phyloP scores from a whole-genome alignment of 2,888 invertebrate genomes.

The Celastrina argiolus region DNA sequence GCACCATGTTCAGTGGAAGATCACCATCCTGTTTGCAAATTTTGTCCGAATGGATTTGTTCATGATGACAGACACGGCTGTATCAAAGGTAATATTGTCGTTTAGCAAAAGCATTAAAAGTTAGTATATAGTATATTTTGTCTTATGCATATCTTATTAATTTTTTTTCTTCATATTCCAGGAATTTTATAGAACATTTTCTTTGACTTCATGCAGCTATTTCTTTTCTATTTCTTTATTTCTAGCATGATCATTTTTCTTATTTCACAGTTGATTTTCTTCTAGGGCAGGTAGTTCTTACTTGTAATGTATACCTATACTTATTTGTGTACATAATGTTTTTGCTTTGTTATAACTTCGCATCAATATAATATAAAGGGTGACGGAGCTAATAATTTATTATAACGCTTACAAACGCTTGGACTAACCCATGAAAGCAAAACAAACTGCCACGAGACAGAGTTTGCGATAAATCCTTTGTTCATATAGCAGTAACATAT shows the following conservation, averaged over 20 bases:
- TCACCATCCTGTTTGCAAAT: conserved; percentile 96
- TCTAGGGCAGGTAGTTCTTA: conserved; percentile 64
- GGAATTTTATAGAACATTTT: conserved; percentile 73
- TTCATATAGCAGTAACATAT: conserved; percentile 33
- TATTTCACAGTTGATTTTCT: conserved; percentile 69
- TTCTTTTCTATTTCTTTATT: conserved; percentile 57
- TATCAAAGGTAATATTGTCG: conserved; percentile 90
- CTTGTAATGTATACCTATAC: conserved; percentile 56
- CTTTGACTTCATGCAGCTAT: conserved; percentile 70
- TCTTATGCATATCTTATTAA: conserved; percentile 69
- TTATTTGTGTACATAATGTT: conserved; percentile 58
- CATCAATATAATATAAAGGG: conserved; percentile 52
- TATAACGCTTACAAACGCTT: conserved; percentile 59
- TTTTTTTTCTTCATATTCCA: conserved; percentile 76
- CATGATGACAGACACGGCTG: conserved; percentile 95
- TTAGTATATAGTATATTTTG: conserved; percentile 54
- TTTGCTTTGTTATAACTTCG: conserved; percentile 36
- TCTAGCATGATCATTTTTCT: conserved; percentile 70
- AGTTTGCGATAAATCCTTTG: conserved; percentile 58
- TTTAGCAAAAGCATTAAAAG: conserved; percentile 48
- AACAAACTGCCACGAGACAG: conserved; percentile 72
- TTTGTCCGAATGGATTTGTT: conserved; percentile 95
- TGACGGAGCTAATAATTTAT: conserved; percentile 48
- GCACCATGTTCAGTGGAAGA: conserved; percentile 96
- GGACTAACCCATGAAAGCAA: conserved; percentile 56